Evolutionary conservation across 2,113 vertebrate species (phyloP).

Genomic region (Prinia subflava): DNA sequence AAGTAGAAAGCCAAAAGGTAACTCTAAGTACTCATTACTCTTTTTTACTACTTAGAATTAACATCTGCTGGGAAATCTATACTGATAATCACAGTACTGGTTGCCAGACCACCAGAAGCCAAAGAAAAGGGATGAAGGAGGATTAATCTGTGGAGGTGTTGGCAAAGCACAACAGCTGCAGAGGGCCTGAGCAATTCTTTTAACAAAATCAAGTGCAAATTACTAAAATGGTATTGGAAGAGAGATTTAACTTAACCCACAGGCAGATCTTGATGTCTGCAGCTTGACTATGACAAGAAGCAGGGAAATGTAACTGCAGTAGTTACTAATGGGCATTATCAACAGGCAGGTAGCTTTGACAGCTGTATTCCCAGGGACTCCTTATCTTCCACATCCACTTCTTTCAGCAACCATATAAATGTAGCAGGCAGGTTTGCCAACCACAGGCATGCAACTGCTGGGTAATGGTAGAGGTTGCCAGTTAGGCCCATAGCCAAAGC

Average conservation of each 20-base stretch:
- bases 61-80: not conserved
- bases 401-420: not conserved
- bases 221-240: not conserved
- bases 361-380: not conserved
- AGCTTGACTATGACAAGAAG: not conserved
- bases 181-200: not conserved
- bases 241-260: not conserved
- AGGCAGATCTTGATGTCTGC: not conserved
- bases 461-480: not conserved
- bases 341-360: not conserved
- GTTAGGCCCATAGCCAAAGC: not conserved
- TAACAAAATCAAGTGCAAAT: not conserved
- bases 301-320: not conserved
- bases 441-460: not conserved
- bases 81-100: not conserved
- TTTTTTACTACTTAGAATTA: not conserved
- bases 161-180: not conserved
- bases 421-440: not conserved
- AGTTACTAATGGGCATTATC: not conserved
- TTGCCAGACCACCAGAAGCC: not conserved
- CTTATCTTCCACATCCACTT: constrained; percentile 13
- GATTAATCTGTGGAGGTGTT: not conserved
- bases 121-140: not conserved
- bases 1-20: not conserved
- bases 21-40: not conserved